These are phyloP conservation scores for Seriola rivoliana DNA, from an alignment of 2,113 vertebrate species.

Conservation along the genomic window DNA sequence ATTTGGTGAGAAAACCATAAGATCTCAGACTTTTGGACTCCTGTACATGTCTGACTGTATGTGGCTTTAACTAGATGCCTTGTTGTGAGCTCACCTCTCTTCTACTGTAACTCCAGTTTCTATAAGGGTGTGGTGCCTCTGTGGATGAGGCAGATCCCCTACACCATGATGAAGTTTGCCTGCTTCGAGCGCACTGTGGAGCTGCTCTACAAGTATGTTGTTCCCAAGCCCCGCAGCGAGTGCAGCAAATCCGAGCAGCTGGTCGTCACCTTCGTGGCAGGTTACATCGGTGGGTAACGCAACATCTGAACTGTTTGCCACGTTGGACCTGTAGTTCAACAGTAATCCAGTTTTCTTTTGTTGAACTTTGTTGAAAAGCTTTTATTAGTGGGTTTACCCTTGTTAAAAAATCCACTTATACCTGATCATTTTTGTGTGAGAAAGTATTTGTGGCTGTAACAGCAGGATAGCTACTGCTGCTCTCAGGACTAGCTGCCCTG, in stretches of 20 bases:
- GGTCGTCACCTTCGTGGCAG: constrained; percentile 95
- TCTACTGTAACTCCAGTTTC: constrained; percentile 85
- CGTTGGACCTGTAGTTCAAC: background rate
- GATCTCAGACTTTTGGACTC: too few species aligned
- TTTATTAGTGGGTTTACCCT: too few species aligned
- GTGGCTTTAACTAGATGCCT: background rate
- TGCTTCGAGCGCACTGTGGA: constrained; percentile 99
- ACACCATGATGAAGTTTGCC: constrained; percentile 99
- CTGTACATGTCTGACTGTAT: background rate
- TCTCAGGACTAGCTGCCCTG: too few species aligned
- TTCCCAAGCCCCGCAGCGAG: constrained; percentile 96
- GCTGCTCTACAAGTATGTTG: constrained; percentile 92
- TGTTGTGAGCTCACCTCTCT: background rate
- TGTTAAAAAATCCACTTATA: too few species aligned
- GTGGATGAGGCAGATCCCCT: constrained; percentile 99
- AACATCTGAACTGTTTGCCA: background rate
- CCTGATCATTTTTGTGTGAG: too few species aligned
- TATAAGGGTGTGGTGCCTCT: constrained; percentile 97
- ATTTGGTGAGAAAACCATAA: too few species aligned
- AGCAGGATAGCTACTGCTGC: too few species aligned
- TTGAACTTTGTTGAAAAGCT: background rate
- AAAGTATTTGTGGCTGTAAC: too few species aligned
- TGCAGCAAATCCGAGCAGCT: constrained; percentile 94
- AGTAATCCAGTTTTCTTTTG: too few species aligned
- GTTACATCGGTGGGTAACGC: constrained; percentile 93